phyloP scores from a whole-genome alignment of 2,113 vertebrate genomes.

The Pavo muticus region DNA sequence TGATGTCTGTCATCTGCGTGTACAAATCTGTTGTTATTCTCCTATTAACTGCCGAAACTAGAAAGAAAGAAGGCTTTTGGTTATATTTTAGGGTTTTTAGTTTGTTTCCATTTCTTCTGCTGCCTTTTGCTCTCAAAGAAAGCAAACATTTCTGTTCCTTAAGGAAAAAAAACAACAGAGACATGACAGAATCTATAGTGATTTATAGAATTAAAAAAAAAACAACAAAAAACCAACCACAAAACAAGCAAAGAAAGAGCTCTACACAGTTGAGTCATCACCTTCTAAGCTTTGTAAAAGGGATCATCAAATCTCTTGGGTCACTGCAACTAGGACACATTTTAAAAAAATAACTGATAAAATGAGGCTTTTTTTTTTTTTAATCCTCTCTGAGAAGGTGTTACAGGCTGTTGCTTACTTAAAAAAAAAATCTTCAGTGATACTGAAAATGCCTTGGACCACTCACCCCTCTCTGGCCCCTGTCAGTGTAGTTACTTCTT shows the following conservation, averaged over 20 bases:
- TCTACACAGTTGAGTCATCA: background rate
- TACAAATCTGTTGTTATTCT: background rate
- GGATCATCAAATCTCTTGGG: background rate
- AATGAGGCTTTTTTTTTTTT: background rate
- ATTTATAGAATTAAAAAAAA: background rate
- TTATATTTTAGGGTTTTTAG: background rate
- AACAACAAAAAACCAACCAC: background rate
- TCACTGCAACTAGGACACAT: background rate
- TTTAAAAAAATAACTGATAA: background rate
- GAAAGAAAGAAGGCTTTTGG: background rate
- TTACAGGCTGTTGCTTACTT: background rate
- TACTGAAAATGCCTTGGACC: background rate
- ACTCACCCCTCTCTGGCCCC: background rate
- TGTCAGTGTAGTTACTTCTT: background rate
- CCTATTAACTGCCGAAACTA: background rate
- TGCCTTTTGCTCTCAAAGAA: background rate
- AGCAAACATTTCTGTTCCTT: background rate
- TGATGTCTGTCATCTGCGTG: background rate
- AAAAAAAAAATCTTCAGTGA: background rate
- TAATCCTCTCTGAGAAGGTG: background rate
- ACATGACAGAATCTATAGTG: background rate
- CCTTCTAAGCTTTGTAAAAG: background rate
- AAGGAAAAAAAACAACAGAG: background rate
- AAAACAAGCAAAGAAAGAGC: background rate
- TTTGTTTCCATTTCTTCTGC: background rate